A percentile compares a stretch with the other conserved stretches of the same genome.
These are phyloP conservation scores for Timema podura DNA, from an alignment of 2,888 invertebrate genomes.

Conservation along the genomic window DNA sequence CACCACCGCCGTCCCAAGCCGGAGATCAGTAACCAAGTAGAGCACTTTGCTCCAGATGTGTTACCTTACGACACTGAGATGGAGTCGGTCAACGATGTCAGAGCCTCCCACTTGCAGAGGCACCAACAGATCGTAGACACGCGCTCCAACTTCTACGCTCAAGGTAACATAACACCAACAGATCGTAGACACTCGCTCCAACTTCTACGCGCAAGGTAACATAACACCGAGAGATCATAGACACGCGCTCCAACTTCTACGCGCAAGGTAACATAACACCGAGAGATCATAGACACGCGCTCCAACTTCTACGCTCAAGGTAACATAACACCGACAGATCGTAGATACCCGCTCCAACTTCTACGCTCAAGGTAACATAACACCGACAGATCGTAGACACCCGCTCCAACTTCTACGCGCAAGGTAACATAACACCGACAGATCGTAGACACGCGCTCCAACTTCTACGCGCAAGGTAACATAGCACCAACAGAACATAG, in stretches of 20 bases:
- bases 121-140: conserved; percentile 28
- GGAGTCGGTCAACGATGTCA: conserved; percentile 34
- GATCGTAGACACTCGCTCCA: conserved; percentile 9
- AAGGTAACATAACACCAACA: conserved; percentile 27
- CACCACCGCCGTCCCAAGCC: conserved; percentile 21
- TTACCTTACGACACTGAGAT: conserved; percentile 22
- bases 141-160: conserved; percentile 12
- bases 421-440: conserved; percentile 22
- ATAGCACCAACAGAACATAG: conserved; percentile 23
- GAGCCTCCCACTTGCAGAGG: conserved; percentile 34
- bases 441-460: conserved; percentile 21
- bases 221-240: neutral
- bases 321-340: conserved; percentile 23
- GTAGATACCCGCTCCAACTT: conserved; percentile 12
- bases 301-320: conserved; percentile 20
- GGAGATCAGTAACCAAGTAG: conserved; percentile 23
- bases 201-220: neutral
- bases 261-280: conserved; percentile 16
- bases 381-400: neutral
- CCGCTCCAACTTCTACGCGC: neutral
- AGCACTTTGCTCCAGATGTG: conserved; percentile 18
- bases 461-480: conserved; percentile 23
- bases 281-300: conserved; percentile 24
- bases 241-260: neutral
- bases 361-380: neutral